phyloP scores from a whole-genome alignment of 1,140 invertebrate species.

The Antheraea pernyi region DNA sequence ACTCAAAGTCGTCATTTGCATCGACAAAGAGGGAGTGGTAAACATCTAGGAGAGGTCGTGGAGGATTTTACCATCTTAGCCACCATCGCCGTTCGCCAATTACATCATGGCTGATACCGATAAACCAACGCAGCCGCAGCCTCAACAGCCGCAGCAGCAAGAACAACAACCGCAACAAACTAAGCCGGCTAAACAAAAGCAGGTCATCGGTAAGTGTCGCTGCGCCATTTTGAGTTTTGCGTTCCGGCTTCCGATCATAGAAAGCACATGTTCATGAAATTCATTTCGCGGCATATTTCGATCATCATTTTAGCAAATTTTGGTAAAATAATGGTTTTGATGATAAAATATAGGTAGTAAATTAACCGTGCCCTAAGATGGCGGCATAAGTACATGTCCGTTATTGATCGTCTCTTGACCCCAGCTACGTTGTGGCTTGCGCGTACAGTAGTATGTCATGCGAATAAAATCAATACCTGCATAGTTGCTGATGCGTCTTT shows the following conservation, averaged over 20 bases:
- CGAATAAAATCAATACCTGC: slow-evolving; percentile 34
- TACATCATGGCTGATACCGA: slow-evolving; percentile 80
- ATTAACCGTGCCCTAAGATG: neutral
- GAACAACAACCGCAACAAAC: slow-evolving; percentile 62
- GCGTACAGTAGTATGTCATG: slow-evolving; percentile 3
- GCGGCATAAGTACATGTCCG: slow-evolving; percentile 8
- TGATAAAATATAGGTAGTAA: neutral
- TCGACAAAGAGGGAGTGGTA: slow-evolving; percentile 52
- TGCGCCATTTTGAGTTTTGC: slow-evolving; percentile 71
- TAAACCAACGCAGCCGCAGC: slow-evolving; percentile 76
- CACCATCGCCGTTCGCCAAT: slow-evolving; percentile 79
- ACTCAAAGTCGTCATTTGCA: slow-evolving; percentile 27
- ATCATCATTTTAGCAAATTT: neutral
- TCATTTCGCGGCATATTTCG: neutral
- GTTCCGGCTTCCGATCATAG: slow-evolving; percentile 51
- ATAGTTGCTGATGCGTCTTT: slow-evolving; percentile 22
- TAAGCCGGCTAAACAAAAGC: slow-evolving; percentile 75
- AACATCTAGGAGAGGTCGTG: slow-evolving; percentile 79
- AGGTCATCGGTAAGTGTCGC: slow-evolving; percentile 75
- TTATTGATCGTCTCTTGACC: slow-evolving; percentile 56
- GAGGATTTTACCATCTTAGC: slow-evolving; percentile 78
- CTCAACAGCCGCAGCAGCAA: slow-evolving; percentile 57
- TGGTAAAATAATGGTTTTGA: neutral
- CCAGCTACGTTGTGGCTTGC: slow-evolving; percentile 25
- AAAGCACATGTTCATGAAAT: slow-evolving; percentile 65